Conservation (phyloP, 1,140 invertebrate species). For the Branchinecta lindahli region DNA sequence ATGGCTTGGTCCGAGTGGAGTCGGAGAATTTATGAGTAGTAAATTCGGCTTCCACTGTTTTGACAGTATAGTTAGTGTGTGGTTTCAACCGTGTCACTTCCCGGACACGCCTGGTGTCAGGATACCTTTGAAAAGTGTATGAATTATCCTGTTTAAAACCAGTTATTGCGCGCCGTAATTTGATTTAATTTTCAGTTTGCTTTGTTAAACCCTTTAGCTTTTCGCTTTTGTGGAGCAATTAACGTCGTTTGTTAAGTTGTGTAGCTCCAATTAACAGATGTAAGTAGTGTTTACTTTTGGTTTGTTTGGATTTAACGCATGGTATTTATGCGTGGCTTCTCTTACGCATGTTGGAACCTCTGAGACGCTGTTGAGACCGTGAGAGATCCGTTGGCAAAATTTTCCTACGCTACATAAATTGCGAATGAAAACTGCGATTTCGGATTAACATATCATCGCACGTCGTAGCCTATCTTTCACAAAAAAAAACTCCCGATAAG, state of each 20-base stretch:
- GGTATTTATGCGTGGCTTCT: too few species aligned
- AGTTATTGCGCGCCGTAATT: too few species aligned
- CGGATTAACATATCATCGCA: too few species aligned
- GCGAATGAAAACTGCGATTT: too few species aligned
- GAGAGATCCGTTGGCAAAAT: too few species aligned
- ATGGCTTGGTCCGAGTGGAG: background rate
- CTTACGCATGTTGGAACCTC: too few species aligned
- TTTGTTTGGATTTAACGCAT: too few species aligned
- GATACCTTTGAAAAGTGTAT: background rate
- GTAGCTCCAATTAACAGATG: background rate
- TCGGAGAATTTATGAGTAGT: background rate
- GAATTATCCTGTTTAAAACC: background rate
- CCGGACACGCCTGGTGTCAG: background rate
- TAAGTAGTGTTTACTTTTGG: too few species aligned
- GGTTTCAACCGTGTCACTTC: background rate
- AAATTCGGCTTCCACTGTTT: background rate
- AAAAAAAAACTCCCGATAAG: too few species aligned
- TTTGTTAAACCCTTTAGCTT: background rate
- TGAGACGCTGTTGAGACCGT: too few species aligned
- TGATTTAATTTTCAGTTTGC: slow-evolving; percentile 11
- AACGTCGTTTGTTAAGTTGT: slow-evolving; percentile 17
- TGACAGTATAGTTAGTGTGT: slow-evolving; percentile 8
- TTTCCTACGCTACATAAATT: too few species aligned
- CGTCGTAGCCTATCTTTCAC: too few species aligned
- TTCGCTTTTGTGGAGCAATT: slow-evolving; percentile 10